Conservation (phyloP, 2,888 invertebrate species). For the Ariolimax columbianus region DNA sequence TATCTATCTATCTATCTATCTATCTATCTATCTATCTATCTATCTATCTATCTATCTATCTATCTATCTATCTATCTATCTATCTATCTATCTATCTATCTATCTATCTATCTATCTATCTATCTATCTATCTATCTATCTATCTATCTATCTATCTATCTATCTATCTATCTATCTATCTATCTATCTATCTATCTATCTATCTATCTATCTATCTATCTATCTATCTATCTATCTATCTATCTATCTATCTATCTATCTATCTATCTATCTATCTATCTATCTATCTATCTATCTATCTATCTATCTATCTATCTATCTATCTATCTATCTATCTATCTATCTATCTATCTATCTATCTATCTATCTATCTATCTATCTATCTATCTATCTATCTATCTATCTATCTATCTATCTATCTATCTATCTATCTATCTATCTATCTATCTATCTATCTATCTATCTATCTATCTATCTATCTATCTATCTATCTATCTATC, state of each 20-base stretch:
- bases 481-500: too few species aligned
- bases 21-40: not conserved
- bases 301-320: slow-evolving; percentile 7
- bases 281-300: slow-evolving; percentile 6
- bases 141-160: not conserved
- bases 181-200: slow-evolving; percentile 2
- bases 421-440: too few species aligned
- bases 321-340: not conserved
- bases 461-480: too few species aligned
- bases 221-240: slow-evolving; percentile 2
- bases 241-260: slow-evolving; percentile 6
- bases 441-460: too few species aligned
- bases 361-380: slow-evolving; percentile 29
- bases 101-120: slow-evolving; percentile 1
- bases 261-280: not conserved
- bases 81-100: not conserved
- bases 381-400: slow-evolving; percentile 13
- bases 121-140: slow-evolving; percentile 6
- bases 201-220: too few species aligned
- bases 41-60: not conserved
- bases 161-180: not conserved
- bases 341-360: slow-evolving; percentile 16
- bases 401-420: too few species aligned
- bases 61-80: slow-evolving; percentile 6
- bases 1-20: not conserved